Percentiles rank a stretch among this genome's conserved stretches.
Conservation (phyloP, 2,113 vertebrate species). For the Hyperoodon ampullatus region DNA sequence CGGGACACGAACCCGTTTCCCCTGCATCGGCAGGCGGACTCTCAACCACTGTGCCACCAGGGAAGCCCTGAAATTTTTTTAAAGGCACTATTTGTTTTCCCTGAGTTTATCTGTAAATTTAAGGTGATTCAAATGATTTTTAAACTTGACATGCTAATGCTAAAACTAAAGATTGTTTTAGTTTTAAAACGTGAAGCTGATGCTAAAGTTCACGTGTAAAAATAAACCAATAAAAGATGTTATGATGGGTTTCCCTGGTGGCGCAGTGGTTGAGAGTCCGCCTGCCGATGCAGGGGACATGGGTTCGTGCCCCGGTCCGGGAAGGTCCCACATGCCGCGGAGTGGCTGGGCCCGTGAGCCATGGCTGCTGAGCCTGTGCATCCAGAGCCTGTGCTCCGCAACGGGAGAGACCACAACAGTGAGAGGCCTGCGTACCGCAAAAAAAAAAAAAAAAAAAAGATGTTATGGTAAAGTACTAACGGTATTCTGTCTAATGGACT, state of each 20-base stretch:
- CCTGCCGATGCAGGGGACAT: no score
- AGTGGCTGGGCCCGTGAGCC: no score
- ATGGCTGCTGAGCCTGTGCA: no score
- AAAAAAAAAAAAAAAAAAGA: background rate
- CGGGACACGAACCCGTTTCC: no score
- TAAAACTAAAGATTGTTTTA: background rate
- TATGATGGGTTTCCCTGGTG: background rate
- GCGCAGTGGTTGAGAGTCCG: no score
- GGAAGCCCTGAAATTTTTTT: background rate
- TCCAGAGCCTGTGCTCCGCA: no score
- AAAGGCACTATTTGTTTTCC: background rate
- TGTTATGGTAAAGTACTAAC: background rate
- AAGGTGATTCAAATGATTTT: background rate
- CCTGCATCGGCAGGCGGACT: no score
- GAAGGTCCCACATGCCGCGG: no score
- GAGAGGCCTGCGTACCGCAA: no score
- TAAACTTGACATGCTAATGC: background rate
- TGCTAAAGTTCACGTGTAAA: background rate
- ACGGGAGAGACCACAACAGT: no score
- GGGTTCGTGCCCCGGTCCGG: no score
- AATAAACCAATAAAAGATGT: background rate
- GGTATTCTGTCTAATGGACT: background rate
- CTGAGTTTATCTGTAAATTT: slow-evolving; percentile 18
- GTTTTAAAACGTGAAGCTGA: background rate
- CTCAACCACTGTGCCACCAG: no score